Evolutionary conservation across 1,140 invertebrate genomes (phyloP).

Genomic region (Proales similis): DNA sequence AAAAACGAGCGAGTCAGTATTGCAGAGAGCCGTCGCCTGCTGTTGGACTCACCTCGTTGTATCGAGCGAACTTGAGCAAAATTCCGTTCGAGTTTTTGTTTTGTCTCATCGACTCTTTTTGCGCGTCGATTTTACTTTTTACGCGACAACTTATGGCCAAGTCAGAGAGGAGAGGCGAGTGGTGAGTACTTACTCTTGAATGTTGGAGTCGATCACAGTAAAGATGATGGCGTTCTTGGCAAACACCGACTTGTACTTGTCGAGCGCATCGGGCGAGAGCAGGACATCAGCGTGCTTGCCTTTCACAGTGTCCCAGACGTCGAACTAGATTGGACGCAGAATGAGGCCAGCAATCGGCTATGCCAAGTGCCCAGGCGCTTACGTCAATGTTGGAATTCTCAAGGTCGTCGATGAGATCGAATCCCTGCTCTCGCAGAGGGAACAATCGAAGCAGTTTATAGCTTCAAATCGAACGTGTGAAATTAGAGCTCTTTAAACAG

Average conservation of each 20-base stretch:
- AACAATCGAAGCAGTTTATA: too few relatives aligned
- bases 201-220: slow-evolving; percentile 6
- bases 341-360: background rate
- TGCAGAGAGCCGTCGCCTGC: background rate
- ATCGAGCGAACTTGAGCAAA: slow-evolving; percentile 29
- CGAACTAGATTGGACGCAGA: slow-evolving; percentile 7
- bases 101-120: background rate
- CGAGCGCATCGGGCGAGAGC: background rate
- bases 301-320: slow-evolving; percentile 16
- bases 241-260: slow-evolving; percentile 22
- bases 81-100: slow-evolving; percentile 6
- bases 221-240: background rate
- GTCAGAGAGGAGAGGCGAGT: background rate
- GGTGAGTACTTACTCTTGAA: slow-evolving; percentile 23
- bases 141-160: background rate
- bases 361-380: background rate
- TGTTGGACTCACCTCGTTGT: slow-evolving; percentile 4
- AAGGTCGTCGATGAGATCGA: too few relatives aligned
- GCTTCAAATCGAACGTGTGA: too few relatives aligned
- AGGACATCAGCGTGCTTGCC: slow-evolving; percentile 1
- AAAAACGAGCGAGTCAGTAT: background rate
- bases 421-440: too few relatives aligned
- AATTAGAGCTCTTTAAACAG: too few relatives aligned
- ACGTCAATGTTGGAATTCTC: too few relatives aligned
- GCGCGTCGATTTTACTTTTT: slow-evolving; percentile 34